A percentile compares a stretch with the other conserved stretches of the same genome.
phyloP scores from a whole-genome alignment of 2,888 invertebrate species.

The Allolobophora icterica region DNA sequence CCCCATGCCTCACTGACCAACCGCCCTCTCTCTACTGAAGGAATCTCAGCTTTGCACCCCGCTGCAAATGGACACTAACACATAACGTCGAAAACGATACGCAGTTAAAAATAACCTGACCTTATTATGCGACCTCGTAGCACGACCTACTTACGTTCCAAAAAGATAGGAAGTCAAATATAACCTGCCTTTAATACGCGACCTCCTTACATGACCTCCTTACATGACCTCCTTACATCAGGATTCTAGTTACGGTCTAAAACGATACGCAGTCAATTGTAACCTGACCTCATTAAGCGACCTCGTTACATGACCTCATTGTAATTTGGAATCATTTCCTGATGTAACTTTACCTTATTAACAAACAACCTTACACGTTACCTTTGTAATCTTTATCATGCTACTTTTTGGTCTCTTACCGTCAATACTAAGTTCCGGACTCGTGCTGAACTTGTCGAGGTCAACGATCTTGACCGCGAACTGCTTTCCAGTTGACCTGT shows the following conservation, averaged over 20 bases:
- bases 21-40: background rate
- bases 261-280: no score
- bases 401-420: background rate
- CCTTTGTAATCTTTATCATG: no score
- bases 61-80: background rate
- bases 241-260: background rate
- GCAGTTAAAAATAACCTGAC: background rate
- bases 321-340: background rate
- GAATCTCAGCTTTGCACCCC: background rate
- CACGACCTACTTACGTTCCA: no score
- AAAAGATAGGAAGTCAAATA: no score
- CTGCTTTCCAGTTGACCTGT: constrained; percentile 32
- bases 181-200: no score
- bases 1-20: background rate
- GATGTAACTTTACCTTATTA: background rate
- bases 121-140: no score
- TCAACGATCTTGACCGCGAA: constrained; percentile 39
- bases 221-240: background rate
- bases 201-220: no score
- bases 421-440: background rate
- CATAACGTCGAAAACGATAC: background rate
- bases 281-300: background rate
- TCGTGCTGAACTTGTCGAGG: constrained; percentile 34
- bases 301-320: background rate
- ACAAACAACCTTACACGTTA: background rate